Conservation (phyloP, 2,113 vertebrate species). For the Vulpes lagopus region DNA sequence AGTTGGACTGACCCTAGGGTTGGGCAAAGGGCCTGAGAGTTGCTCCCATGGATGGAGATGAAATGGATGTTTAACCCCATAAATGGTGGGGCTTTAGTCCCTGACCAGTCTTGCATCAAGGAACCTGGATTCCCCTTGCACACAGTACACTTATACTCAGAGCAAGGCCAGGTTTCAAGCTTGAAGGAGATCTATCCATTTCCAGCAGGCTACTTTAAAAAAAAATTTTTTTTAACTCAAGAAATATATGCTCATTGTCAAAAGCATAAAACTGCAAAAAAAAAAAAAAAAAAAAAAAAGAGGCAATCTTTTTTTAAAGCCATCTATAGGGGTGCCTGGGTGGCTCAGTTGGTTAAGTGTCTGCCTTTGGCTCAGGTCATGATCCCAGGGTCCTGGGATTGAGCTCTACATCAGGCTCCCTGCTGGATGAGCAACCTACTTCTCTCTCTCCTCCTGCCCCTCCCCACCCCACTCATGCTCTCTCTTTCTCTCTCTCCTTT, state of each 20-base stretch:
- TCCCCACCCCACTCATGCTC: too few species aligned
- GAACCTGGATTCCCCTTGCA: neutral
- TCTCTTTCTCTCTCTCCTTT: too few species aligned
- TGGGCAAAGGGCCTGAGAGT: neutral
- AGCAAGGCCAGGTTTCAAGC: neutral
- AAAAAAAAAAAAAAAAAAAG: neutral
- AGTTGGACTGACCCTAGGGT: neutral
- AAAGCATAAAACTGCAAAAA: neutral
- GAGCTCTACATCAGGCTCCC: too few species aligned
- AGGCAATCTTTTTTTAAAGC: neutral
- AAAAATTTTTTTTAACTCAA: neutral
- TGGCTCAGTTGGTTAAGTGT: too few species aligned
- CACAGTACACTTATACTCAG: neutral
- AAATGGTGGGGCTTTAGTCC: neutral
- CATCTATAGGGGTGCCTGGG: too few species aligned
- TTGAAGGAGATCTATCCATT: neutral
- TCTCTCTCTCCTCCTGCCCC: too few species aligned
- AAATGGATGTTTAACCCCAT: neutral
- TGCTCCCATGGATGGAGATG: neutral
- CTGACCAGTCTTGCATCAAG: neutral
- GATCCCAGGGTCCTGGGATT: too few species aligned
- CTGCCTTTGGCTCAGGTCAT: too few species aligned
- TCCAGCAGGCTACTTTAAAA: neutral
- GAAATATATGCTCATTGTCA: neutral
- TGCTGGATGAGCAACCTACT: too few species aligned